phyloP scores from a whole-genome alignment of 2,888 invertebrate species.

The Eretmocerus hayati region DNA sequence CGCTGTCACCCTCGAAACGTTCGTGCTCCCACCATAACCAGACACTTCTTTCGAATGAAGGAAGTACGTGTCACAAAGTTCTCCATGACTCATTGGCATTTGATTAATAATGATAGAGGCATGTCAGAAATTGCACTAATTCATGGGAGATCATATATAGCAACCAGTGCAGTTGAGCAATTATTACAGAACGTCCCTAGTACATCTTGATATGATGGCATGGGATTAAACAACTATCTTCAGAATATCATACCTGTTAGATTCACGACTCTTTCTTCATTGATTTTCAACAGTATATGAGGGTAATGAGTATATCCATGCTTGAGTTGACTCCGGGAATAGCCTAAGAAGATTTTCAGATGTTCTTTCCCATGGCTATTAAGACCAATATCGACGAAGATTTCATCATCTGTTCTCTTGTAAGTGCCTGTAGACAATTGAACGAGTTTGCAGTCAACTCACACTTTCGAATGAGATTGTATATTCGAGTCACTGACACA shows the following conservation, averaged over 20 bases:
- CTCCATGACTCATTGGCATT: too few species aligned
- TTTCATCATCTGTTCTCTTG: constrained; percentile 61
- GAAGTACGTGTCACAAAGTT: too few species aligned
- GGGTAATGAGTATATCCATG: constrained; percentile 68
- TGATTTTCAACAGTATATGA: constrained; percentile 63
- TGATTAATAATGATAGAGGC: too few species aligned
- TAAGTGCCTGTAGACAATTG: constrained; percentile 52
- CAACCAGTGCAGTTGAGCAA: too few species aligned
- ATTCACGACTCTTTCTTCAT: constrained; percentile 65
- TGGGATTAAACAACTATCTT: neutral
- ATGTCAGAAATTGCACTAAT: too few species aligned
- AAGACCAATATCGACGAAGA: constrained; percentile 61
- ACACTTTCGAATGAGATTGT: neutral
- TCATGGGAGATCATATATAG: too few species aligned
- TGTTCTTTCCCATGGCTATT: constrained; percentile 69
- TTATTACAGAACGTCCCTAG: too few species aligned
- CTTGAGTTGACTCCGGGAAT: constrained; percentile 53
- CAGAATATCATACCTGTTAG: constrained; percentile 53
- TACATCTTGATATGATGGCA: too few species aligned
- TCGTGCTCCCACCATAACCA: too few species aligned
- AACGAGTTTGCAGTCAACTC: neutral
- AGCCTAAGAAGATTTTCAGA: constrained; percentile 59
- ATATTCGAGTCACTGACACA: too few species aligned
- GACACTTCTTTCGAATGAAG: too few species aligned
- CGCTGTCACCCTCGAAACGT: too few species aligned